A percentile compares a stretch with the other conserved stretches of the same genome.
Conservation (phyloP, 2,888 invertebrate genomes). For the Drosophila longiperda region DNA sequence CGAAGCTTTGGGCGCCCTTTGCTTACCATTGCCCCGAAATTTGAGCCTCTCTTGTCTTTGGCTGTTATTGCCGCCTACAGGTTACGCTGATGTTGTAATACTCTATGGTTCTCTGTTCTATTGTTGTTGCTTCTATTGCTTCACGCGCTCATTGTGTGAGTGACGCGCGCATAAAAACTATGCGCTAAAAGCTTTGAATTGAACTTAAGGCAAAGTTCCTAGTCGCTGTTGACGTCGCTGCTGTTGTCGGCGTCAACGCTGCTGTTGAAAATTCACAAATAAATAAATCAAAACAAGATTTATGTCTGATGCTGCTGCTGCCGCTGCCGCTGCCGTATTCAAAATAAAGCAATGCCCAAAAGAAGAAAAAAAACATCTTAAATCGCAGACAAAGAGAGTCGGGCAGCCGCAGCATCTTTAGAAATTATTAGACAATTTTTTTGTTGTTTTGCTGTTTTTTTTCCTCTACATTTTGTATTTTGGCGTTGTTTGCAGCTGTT, state of each 20-base stretch:
- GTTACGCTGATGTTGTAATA: background rate
- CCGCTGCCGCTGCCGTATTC: constrained; percentile 45
- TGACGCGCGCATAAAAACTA: constrained; percentile 53
- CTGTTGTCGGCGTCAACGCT: background rate
- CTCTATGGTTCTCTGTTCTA: constrained; percentile 2
- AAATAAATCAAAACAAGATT: constrained; percentile 71
- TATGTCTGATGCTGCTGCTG: constrained; percentile 45
- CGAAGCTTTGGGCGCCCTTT: constrained; percentile 31
- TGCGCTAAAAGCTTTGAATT: constrained; percentile 48
- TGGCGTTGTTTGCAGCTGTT: constrained; percentile 65
- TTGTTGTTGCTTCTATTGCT: background rate
- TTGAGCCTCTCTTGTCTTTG: constrained; percentile 47
- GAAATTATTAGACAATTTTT: constrained; percentile 63
- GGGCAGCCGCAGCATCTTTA: constrained; percentile 48
- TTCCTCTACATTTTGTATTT: constrained; percentile 35
- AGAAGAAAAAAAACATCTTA: constrained; percentile 32
- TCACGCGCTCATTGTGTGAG: constrained; percentile 27
- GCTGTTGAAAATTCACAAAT: constrained; percentile 36
- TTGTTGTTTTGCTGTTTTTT: constrained; percentile 9
- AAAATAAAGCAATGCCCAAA: constrained; percentile 27
- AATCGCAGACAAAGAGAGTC: constrained; percentile 47
- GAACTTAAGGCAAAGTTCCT: constrained; percentile 21
- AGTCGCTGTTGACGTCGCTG: constrained; percentile 1
- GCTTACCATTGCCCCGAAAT: constrained; percentile 34
- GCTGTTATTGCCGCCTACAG: background rate